Evolutionary conservation across 2,888 invertebrate species (phyloP).

Genomic region (Therioaphis trifolii): DNA sequence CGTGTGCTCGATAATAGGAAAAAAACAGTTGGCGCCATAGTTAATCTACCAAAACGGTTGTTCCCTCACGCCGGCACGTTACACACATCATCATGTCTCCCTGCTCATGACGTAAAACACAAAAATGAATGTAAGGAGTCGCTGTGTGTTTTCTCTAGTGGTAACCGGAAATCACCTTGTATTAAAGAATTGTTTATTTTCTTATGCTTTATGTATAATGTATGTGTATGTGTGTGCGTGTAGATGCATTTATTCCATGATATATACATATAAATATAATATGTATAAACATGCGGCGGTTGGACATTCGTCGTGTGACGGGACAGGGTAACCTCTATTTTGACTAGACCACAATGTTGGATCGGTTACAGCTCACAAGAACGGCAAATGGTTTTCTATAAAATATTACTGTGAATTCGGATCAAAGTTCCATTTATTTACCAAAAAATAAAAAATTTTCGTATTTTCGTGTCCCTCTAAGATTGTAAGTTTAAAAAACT

Average conservation of each 20-base stretch:
- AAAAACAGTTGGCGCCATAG: constrained; percentile 43
- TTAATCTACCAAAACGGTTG: constrained; percentile 55
- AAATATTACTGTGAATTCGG: too few relatives aligned
- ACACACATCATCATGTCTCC: constrained; percentile 38
- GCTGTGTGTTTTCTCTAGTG: too few relatives aligned
- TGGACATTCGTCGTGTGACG: background rate
- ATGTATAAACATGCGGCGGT: background rate
- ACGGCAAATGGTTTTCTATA: too few relatives aligned
- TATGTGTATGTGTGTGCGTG: background rate
- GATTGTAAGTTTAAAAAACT: too few relatives aligned
- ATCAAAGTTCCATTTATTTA: too few relatives aligned
- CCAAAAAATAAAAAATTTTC: too few relatives aligned
- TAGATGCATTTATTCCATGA: too few relatives aligned
- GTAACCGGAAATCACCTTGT: constrained; percentile 37
- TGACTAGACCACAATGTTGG: too few relatives aligned
- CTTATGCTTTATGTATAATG: background rate
- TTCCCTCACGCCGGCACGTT: constrained; percentile 38
- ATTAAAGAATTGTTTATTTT: background rate
- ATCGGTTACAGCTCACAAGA: too few relatives aligned
- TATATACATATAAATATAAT: too few relatives aligned
- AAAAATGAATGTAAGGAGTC: constrained; percentile 27
- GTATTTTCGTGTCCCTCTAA: too few relatives aligned
- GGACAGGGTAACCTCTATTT: too few relatives aligned
- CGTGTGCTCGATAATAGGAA: constrained; percentile 45
- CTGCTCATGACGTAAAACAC: constrained; percentile 35